Evolutionary conservation across 2,888 invertebrate species (phyloP).

Genomic region (Slavum lentiscoides): DNA sequence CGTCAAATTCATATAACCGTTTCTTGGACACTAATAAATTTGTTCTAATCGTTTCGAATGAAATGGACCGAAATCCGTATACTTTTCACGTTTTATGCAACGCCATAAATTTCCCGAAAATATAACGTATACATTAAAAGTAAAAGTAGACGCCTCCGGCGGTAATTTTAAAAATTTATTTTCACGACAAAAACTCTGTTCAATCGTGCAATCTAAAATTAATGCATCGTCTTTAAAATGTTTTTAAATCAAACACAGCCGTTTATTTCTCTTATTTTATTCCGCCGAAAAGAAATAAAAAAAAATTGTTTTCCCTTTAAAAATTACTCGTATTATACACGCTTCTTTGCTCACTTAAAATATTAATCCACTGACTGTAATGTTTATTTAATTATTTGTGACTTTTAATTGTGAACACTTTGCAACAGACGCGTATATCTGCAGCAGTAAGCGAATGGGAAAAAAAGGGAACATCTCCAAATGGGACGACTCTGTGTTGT

Average conservation of each 20-base stretch:
- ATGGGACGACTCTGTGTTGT: no score
- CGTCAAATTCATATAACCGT: no score
- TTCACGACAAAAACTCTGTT: constrained; percentile 2
- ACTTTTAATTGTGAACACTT: constrained; percentile 5
- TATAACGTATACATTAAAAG: no score
- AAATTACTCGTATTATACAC: neutral
- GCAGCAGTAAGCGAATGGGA: neutral
- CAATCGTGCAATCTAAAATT: constrained; percentile 2
- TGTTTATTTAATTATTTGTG: constrained; percentile 1
- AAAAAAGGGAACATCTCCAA: no score
- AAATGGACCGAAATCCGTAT: no score
- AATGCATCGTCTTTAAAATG: constrained; percentile 11
- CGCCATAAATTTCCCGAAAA: no score
- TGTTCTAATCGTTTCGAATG: no score
- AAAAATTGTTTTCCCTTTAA: neutral
- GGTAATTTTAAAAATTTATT: no score
- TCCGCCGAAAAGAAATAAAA: neutral
- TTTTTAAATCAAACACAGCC: neutral
- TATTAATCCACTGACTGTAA: neutral
- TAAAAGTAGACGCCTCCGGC: no score
- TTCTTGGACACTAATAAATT: no score
- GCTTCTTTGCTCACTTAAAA: neutral
- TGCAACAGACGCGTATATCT: neutral
- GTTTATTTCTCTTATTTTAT: constrained; percentile 13
- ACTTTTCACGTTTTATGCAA: no score